Base-by-base conservation (phyloP, 2,888 invertebrate species). In the Caenorhabditis sp. region DNA sequence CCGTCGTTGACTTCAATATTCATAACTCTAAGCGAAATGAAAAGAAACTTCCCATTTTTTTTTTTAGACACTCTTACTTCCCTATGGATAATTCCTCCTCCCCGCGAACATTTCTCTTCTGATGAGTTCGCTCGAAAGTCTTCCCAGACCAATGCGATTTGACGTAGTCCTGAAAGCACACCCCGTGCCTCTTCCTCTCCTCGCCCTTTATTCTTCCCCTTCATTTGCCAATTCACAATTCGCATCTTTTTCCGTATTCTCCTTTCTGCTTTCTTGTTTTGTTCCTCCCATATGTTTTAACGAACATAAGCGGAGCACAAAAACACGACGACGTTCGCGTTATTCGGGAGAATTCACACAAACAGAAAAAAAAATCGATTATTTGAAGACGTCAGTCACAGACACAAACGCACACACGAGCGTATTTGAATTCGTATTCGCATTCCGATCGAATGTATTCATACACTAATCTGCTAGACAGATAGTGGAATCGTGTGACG, bases 221-320 rank as follows among this genome's bases (percentile, higher is more conserved):
- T 68, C 37, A 48, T 68, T 61, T 75, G 56, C 62, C 62, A 48
- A 50, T 58, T 48, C 48, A 24, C 63, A 43, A 35, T 45, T 59
- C 62, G 41, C 26, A 32, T 52, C 35, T 37, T 48, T 39, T 50
- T 20, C 24, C 56, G 39, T 48, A 39, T 56, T 56, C 43, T 50
- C 55, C 32, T 63, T 59, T 26, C 35, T 17, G 52, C 41, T 43
- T 20, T 62, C 50, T 63, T 53, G 43, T 52, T 45, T 27, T 4
- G 4, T 48, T 52, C 41, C 17, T 32, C 20, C 52, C 43, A 9
- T n/a, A 35, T 26, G 46, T 46, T 46, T 39, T 20, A 15, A 59
- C 45, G 46, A 63, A 45, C 73, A 65, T 52, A 58, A 63, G 35
- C 35, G 35, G 35, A 9, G 35, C 9, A 35, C 11, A 53, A 55